These are phyloP conservation scores for Xylocampa areola DNA, from an alignment of 2,888 invertebrate genomes.

Conservation along the genomic window DNA sequence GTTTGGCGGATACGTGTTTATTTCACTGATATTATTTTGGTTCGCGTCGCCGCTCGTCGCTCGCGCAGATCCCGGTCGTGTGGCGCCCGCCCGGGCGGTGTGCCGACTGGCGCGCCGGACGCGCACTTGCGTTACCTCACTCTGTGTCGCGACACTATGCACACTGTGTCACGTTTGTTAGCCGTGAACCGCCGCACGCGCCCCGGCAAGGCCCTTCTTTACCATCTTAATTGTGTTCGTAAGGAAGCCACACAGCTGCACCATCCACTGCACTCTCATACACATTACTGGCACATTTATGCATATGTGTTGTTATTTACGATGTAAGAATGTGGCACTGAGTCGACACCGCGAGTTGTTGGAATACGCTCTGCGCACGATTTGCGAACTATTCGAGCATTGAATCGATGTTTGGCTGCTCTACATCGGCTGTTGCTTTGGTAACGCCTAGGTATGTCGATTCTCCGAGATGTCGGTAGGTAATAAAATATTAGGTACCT, in stretches of 20 bases:
- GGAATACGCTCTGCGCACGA: constrained; percentile 63
- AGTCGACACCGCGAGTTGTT: constrained; percentile 45
- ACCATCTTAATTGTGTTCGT: constrained; percentile 27
- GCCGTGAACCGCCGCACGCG: constrained; percentile 13
- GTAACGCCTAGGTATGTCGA: constrained; percentile 42
- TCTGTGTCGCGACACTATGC: constrained; percentile 44
- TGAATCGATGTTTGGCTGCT: constrained; percentile 71
- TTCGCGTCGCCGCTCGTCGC: constrained; percentile 80
- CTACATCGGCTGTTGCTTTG: constrained; percentile 62
- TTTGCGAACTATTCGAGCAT: constrained; percentile 64
- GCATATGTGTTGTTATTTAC: constrained; percentile 46
- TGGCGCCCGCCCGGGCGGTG: constrained; percentile 89
- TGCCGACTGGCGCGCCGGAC: constrained; percentile 82
- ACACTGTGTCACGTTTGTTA: constrained; percentile 48
- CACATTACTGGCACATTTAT: constrained; percentile 17
- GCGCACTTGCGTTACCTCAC: constrained; percentile 56
- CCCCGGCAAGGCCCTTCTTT: constrained; percentile 27
- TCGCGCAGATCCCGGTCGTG: constrained; percentile 89
- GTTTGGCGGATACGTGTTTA: constrained; percentile 81
- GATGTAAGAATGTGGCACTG: constrained; percentile 27
- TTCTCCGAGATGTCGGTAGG: constrained; percentile 22
- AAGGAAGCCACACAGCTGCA: constrained; percentile 48
- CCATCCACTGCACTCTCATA: constrained; percentile 25
- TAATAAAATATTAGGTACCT: constrained; percentile 31
- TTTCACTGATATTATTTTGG: constrained; percentile 83